Evolutionary conservation across 2,888 invertebrate genomes (phyloP).

Genomic region (Cosmia pyralina): DNA sequence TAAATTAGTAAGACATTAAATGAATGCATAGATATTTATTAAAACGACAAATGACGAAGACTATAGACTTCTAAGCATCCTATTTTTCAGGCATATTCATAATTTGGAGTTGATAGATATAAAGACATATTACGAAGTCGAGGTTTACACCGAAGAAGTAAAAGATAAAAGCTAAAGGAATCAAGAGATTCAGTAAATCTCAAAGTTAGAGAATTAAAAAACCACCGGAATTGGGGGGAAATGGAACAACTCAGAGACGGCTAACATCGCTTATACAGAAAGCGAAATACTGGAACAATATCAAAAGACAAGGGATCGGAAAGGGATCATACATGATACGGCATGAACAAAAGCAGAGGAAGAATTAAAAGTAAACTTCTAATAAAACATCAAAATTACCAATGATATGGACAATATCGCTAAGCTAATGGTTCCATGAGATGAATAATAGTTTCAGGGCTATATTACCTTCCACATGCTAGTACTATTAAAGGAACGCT

Average conservation of each 20-base stretch:
- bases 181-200: conserved; percentile 11
- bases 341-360: conserved; percentile 74
- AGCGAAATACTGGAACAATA: conserved; percentile 41
- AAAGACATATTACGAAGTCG: not conserved
- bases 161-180: not conserved
- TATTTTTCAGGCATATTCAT: conserved; percentile 1
- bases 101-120: not conserved
- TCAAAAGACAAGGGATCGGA: conserved; percentile 64
- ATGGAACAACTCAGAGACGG: not conserved
- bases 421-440: conserved; percentile 76
- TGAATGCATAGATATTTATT: conserved; percentile 26
- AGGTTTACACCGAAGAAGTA: not conserved
- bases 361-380: conserved; percentile 70
- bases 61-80: conserved; percentile 48
- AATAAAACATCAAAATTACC: conserved; percentile 70
- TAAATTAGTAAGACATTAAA: conserved; percentile 1
- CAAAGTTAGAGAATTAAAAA: conserved; percentile 6
- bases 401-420: conserved; percentile 66
- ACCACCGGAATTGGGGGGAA: not conserved
- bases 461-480: conserved; percentile 78
- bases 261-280: conserved; percentile 36
- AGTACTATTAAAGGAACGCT: conserved; percentile 64
- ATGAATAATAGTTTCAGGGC: conserved; percentile 72
- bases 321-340: conserved; percentile 63
- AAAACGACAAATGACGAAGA: conserved; percentile 71